Evolutionary conservation across 92 coral and sea anemone genomes (phyloP), one percentile per base, ranked within the genome.

Genomic region (Bergia puertoricense): DNA sequence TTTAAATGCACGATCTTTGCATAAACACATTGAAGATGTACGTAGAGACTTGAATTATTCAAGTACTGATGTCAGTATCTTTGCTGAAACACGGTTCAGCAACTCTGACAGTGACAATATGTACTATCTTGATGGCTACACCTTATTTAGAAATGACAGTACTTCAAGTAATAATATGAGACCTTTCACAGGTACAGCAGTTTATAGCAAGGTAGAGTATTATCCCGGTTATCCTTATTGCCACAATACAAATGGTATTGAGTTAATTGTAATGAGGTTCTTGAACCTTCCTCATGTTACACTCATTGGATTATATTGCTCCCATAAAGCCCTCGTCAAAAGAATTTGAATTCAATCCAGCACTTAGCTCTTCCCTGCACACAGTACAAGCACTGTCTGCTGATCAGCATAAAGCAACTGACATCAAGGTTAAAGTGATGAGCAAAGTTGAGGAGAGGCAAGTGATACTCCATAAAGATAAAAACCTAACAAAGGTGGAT

Each of bases 381-480:
- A 75, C 82, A 43, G 38, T 77, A 44, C 40, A 48, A 86, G 50
- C 72, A 40, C 81, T 86, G n/a, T 59, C 81, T 74, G 36, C 81
- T 42, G 88, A 85, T 74, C 48, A 67, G 18, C 74, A 42, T 45
- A 74, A 85, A 74, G 36, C 81, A 15, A 15, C 74, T 18, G 81
- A 85, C 30, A 54, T 73, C 9, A 4, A 45, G 37, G 81, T 76
- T 74, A 85, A 85, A 74, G 45, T 85, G 11, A 74, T 85, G 71
- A 71, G 43, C 37, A 74, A 74, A 71, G 62, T 42, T n/a, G 88
- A 85, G 56, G 80, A 74, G 48, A 85, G 78, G 73, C 88, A 84
- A 50, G 41, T 76, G 23, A 50, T 66, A 41, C 56, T 84, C 48
- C 50, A 20, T 15, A 44, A 85, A 56, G 88, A 72, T 20, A 85